Evolutionary conservation across 2,113 vertebrate genomes (phyloP).

Genomic region (Beaufortia kweichowensis): DNA sequence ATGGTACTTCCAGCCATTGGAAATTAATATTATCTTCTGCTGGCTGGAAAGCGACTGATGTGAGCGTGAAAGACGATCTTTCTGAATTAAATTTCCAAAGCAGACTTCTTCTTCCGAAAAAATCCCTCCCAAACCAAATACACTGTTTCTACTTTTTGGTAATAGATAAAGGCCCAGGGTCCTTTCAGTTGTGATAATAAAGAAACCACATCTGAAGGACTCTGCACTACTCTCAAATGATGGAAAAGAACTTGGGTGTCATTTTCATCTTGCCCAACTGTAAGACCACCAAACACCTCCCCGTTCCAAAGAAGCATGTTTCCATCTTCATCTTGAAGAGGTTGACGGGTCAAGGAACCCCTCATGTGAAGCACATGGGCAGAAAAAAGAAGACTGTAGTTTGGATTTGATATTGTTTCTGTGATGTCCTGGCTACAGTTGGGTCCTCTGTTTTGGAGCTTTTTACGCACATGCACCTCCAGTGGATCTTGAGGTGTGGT

Average conservation of each 20-base stretch:
- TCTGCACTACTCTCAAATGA: conserved; percentile 71
- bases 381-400: conserved; percentile 84
- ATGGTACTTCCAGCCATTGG: conserved; percentile 87
- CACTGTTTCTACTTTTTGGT: conserved; percentile 77
- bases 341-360: conserved; percentile 83
- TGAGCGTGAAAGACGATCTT: conserved; percentile 67
- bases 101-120: conserved; percentile 91
- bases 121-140: conserved; percentile 96
- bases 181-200: conserved; percentile 80
- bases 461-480: conserved; percentile 61
- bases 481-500: conserved; percentile 49
- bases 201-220: conserved; percentile 74
- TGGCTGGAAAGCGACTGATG: conserved; percentile 76
- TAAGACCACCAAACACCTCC: conserved; percentile 85
- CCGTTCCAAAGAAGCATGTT: conserved; percentile 93
- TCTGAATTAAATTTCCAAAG: conserved; percentile 79
- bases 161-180: conserved; percentile 92
- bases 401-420: conserved; percentile 44
- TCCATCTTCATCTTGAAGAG: conserved; percentile 76
- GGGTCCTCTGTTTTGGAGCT: conserved; percentile 82
- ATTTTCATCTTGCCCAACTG: conserved; percentile 75
- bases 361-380: conserved; percentile 90
- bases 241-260: conserved; percentile 81
- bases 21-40: conserved; percentile 31
- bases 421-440: conserved; percentile 71